phyloP scores from a whole-genome alignment of 2,888 invertebrate species.

The Stenodera caucasica region DNA sequence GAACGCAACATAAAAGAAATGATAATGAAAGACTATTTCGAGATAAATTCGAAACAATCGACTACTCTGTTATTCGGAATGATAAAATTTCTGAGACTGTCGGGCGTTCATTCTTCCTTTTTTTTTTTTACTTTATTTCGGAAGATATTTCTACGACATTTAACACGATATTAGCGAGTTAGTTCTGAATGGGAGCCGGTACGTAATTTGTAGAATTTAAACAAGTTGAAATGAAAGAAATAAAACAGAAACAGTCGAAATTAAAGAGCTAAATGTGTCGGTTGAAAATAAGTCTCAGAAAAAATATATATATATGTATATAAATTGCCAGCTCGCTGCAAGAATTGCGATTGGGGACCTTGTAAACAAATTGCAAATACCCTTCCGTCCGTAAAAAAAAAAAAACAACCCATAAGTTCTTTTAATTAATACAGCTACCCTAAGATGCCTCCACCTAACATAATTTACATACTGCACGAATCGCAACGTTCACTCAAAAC shows the following conservation, averaged over 20 bases:
- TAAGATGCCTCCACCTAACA: slow-evolving; percentile 27
- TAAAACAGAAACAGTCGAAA: slow-evolving; percentile 47
- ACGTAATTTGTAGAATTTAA: slow-evolving; percentile 48
- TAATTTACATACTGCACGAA: slow-evolving; percentile 48
- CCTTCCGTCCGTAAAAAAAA: slow-evolving; percentile 48
- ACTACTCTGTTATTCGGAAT: slow-evolving; percentile 44
- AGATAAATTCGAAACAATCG: slow-evolving; percentile 43
- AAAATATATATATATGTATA: slow-evolving; percentile 41
- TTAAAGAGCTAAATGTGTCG: slow-evolving; percentile 47
- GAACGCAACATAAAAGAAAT: slow-evolving; percentile 41
- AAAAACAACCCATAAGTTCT: slow-evolving; percentile 52
- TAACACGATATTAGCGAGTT: slow-evolving; percentile 47
- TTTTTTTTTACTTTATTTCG: slow-evolving; percentile 41
- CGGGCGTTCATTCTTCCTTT: slow-evolving; percentile 25
- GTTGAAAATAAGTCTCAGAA: slow-evolving; percentile 45
- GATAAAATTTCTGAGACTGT: slow-evolving; percentile 39
- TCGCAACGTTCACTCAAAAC: slow-evolving; percentile 37
- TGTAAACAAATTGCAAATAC: slow-evolving; percentile 49
- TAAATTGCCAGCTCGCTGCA: slow-evolving; percentile 46
- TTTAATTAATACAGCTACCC: slow-evolving; percentile 52
- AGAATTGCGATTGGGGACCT: slow-evolving; percentile 43
- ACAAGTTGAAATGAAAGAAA: slow-evolving; percentile 42
- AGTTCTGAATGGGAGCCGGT: slow-evolving; percentile 45
- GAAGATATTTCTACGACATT: slow-evolving; percentile 52
- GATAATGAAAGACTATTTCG: slow-evolving; percentile 51